phyloP scores from a whole-genome alignment of 2,113 vertebrate genomes.

The Centropristis striata region DNA sequence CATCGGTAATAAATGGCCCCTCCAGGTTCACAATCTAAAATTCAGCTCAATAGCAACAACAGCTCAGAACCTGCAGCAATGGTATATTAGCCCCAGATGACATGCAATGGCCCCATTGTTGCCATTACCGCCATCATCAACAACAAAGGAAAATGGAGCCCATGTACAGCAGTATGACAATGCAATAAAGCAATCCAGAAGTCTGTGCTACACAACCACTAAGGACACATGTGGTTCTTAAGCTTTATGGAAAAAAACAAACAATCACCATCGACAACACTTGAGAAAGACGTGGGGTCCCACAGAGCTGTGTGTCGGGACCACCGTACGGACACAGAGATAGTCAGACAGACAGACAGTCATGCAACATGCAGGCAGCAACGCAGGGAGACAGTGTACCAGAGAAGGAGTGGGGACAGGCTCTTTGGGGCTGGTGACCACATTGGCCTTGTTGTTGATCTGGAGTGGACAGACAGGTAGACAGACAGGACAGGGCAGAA shows the following conservation, averaged over 20 bases:
- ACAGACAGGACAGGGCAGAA: slow-evolving; percentile 70
- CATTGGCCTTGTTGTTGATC: slow-evolving; percentile 99
- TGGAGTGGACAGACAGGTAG: slow-evolving; percentile 86
- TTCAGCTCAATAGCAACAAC: not conserved
- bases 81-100: not conserved
- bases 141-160: slow-evolving; percentile 69
- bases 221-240: not conserved
- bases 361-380: slow-evolving; percentile 71
- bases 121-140: slow-evolving; percentile 63
- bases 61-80: not conserved
- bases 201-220: slow-evolving; percentile 5
- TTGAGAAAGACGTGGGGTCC: not conserved
- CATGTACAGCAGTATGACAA: slow-evolving; percentile 49
- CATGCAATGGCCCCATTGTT: slow-evolving; percentile 32
- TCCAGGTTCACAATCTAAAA: not conserved
- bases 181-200: slow-evolving; percentile 12
- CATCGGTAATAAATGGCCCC: not conserved
- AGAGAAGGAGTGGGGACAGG: slow-evolving; percentile 94
- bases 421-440: slow-evolving; percentile 98
- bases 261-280: not conserved
- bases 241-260: slow-evolving; percentile 1
- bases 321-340: slow-evolving; percentile 1
- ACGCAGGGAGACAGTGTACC: slow-evolving; percentile 89
- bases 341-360: slow-evolving; percentile 28
- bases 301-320: slow-evolving; percentile 3